These are phyloP conservation scores for Hycleus phaleratus DNA, from an alignment of 1,140 invertebrate genomes.

Conservation along the genomic window DNA sequence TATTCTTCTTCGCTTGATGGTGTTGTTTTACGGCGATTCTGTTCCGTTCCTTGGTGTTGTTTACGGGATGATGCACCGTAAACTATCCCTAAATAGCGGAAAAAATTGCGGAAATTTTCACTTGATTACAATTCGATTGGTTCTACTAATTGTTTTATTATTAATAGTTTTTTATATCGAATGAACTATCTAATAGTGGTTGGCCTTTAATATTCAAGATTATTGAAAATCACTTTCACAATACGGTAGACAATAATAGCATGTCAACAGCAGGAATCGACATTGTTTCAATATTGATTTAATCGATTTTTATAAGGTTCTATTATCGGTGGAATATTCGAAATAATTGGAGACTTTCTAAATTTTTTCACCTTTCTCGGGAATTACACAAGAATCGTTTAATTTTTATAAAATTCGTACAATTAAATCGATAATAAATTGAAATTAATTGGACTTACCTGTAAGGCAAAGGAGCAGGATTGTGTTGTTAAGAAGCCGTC, in stretches of 20 bases:
- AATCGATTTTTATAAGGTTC: too few relatives aligned
- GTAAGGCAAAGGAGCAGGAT: constrained; percentile 4
- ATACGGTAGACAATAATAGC: neutral
- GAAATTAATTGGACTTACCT: neutral
- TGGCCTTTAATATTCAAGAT: constrained; percentile 3
- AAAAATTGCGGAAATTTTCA: too few relatives aligned
- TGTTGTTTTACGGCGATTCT: neutral
- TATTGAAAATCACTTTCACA: constrained; percentile 11
- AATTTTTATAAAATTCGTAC: too few relatives aligned
- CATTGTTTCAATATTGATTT: too few relatives aligned
- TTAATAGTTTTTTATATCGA: neutral
- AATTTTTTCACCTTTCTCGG: neutral
- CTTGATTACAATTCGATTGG: neutral
- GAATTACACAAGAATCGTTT: too few relatives aligned
- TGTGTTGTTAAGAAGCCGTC: constrained; percentile 1
- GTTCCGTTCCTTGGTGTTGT: neutral
- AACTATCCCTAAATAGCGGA: neutral
- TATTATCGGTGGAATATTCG: too few relatives aligned
- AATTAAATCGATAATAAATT: neutral
- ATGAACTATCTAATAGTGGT: constrained; percentile 1
- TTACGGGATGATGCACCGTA: neutral
- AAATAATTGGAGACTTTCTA: neutral
- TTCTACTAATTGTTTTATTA: neutral
- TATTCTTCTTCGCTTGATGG: neutral
- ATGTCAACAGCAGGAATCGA: too few relatives aligned